These are phyloP conservation scores for Callorhinus ursinus DNA, from an alignment of 2,113 vertebrate genomes.

Conservation along the genomic window DNA sequence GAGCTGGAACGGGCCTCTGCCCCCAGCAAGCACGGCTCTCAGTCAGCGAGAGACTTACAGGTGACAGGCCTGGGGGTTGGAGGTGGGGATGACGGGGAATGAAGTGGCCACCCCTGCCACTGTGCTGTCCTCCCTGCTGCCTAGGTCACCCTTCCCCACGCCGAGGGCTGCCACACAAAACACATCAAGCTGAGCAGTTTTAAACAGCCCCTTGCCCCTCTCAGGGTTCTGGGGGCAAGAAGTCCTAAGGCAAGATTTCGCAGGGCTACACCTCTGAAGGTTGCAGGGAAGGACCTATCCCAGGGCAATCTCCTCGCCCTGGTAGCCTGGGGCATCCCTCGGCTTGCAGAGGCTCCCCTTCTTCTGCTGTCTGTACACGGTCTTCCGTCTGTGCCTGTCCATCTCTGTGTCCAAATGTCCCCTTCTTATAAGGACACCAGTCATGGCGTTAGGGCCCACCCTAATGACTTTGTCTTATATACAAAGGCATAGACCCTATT, in stretches of 20 bases:
- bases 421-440: neutral
- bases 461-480: neutral
- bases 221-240: neutral
- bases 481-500: neutral
- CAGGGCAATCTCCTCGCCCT: neutral
- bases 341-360: neutral
- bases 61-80: no score
- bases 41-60: fast-evolving
- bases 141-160: fast-evolving
- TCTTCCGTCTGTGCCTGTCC: fast-evolving
- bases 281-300: neutral
- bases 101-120: fast-evolving
- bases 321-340: no score
- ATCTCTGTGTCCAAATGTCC: no score
- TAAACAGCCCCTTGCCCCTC: neutral
- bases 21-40: fast-evolving
- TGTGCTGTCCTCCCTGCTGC: no score
- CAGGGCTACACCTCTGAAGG: no score
- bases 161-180: no score
- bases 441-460: neutral
- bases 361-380: fast-evolving
- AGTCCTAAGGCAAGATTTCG: neutral
- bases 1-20: neutral
- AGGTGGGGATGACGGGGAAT: fast-evolving
- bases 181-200: neutral